Conservation (phyloP, 2,797 vertebrate species). For the Pangasius sanitwongsei region DNA sequence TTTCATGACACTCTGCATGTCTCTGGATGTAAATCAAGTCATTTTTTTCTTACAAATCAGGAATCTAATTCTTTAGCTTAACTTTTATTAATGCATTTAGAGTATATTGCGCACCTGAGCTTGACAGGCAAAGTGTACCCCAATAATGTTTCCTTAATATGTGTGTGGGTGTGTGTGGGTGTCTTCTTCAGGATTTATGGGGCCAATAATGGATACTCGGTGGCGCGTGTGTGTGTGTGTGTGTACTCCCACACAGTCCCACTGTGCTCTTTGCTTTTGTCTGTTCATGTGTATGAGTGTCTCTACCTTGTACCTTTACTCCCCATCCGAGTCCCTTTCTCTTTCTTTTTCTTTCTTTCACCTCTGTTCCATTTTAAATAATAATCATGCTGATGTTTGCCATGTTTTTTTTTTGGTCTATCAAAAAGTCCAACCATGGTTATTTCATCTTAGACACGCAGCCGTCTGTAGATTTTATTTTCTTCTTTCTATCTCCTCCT, state of each 20-base stretch:
- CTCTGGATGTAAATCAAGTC: not conserved
- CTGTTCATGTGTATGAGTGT: constrained; percentile 43
- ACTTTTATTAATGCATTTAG: constrained; percentile 23
- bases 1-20: not conserved
- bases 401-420: no score
- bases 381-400: not conserved
- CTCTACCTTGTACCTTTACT: constrained; percentile 16
- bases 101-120: constrained; percentile 52
- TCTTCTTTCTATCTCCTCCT: not conserved
- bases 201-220: constrained; percentile 75
- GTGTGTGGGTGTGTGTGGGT: constrained; percentile 22
- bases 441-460: not conserved
- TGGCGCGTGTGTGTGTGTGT: constrained; percentile 44
- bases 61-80: not conserved
- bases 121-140: constrained; percentile 16
- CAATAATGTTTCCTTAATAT: constrained; percentile 11
- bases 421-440: no score
- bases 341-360: constrained; percentile 7
- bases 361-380: not conserved
- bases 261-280: constrained; percentile 45
- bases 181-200: constrained; percentile 73
- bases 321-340: not conserved
- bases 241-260: constrained; percentile 25
- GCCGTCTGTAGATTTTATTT: not conserved
- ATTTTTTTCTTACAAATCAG: constrained; percentile 25